phyloP scores from a whole-genome alignment of 2,888 invertebrate species.

The Cosmia trapezina region DNA sequence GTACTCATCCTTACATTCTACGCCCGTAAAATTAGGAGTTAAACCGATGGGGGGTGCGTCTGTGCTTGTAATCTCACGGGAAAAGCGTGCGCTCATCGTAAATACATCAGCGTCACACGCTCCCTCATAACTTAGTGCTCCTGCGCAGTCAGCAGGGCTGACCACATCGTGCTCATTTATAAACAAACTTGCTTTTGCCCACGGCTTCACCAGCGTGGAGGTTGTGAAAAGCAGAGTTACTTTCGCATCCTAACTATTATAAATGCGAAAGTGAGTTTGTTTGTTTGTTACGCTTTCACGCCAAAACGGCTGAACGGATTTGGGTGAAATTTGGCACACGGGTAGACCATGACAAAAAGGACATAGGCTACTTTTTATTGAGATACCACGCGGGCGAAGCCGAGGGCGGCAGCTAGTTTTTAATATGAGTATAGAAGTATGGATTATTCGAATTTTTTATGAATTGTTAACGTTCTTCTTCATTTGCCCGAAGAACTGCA shows the following conservation, averaged over 20 bases:
- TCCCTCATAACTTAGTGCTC: constrained; percentile 58
- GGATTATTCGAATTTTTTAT: background rate
- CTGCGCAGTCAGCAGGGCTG: constrained; percentile 53
- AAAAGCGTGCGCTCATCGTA: constrained; percentile 54
- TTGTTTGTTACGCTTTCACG: too few relatives aligned
- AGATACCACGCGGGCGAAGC: too few relatives aligned
- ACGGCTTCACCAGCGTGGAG: background rate
- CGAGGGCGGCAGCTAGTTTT: too few relatives aligned
- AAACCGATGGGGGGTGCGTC: constrained; percentile 46
- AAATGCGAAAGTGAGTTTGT: background rate
- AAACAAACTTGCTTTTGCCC: background rate
- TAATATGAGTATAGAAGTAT: background rate
- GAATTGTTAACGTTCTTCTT: background rate
- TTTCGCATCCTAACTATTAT: background rate
- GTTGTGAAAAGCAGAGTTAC: background rate
- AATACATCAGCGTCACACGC: constrained; percentile 61
- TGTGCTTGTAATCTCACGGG: constrained; percentile 59
- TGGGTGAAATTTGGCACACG: too few relatives aligned
- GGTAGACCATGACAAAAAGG: too few relatives aligned
- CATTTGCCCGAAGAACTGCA: background rate
- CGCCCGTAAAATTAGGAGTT: constrained; percentile 34
- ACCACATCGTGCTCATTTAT: background rate
- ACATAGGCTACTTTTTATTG: too few relatives aligned
- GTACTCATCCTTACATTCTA: constrained; percentile 14
- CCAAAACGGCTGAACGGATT: too few relatives aligned